A percentile compares a stretch with the other conserved stretches of the same genome.
Evolutionary conservation across 2,797 vertebrate species (phyloP).

Genomic region (Pogonophryne albipinna): DNA sequence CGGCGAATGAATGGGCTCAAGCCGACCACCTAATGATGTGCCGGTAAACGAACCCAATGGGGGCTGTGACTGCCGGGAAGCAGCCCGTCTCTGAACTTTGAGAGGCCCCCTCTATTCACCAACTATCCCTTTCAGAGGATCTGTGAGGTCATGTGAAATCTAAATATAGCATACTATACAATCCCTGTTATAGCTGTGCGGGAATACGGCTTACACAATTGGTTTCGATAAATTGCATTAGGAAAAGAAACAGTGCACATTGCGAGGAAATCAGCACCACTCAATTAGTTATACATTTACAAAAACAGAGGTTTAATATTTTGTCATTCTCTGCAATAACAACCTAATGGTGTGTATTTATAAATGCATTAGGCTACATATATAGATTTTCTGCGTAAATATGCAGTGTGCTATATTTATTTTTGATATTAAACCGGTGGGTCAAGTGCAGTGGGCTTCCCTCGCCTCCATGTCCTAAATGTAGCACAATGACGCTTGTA

Average conservation of each 20-base stretch:
- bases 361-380: not conserved
- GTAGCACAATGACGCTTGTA: slow-evolving; percentile 51
- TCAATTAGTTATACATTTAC: not conserved
- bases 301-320: not conserved
- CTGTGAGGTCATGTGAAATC: slow-evolving; percentile 60
- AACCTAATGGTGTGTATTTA: not conserved
- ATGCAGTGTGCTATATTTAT: not conserved
- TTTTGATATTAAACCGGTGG: not conserved
- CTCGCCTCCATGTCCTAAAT: slow-evolving; percentile 5
- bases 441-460: slow-evolving; percentile 18
- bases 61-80: slow-evolving; percentile 81
- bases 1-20: slow-evolving; percentile 54
- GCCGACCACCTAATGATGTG: slow-evolving; percentile 61
- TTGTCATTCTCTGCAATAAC: not conserved
- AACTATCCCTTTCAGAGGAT: slow-evolving; percentile 42
- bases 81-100: slow-evolving; percentile 29
- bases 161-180: slow-evolving; percentile 67
- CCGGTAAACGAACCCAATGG: slow-evolving; percentile 68
- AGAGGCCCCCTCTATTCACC: slow-evolving; percentile 51
- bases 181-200: not conserved
- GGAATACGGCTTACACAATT: slow-evolving; percentile 17
- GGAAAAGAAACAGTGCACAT: slow-evolving; percentile 7
- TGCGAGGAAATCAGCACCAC: not conserved
- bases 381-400: not conserved
- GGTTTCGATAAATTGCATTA: slow-evolving; percentile 12